A percentile compares a stretch with the other conserved stretches of the same genome.
Evolutionary conservation across 2,113 vertebrate genomes (phyloP).

Genomic region (Stegastes partitus): DNA sequence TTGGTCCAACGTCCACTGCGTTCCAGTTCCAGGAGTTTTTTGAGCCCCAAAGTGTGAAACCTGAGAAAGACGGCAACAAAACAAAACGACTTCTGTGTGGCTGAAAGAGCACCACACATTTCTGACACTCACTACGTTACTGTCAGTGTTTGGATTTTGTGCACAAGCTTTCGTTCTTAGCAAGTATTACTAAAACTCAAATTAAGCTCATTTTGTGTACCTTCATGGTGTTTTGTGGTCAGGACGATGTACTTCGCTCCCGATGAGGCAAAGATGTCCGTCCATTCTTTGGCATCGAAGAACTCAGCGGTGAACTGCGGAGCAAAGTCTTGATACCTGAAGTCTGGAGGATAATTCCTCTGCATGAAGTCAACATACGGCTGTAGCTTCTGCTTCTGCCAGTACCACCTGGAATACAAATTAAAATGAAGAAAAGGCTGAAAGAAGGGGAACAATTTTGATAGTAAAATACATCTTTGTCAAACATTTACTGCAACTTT

Average conservation of each 20-base stretch:
- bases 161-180: not conserved
- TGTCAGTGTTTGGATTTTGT: no score
- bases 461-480: no score
- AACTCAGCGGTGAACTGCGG: conserved; percentile 92
- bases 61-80: conserved; percentile 75
- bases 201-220: conserved; percentile 69
- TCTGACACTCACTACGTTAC: not conserved
- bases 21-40: conserved; percentile 97
- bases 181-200: not conserved
- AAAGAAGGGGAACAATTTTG: not conserved
- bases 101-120: not conserved
- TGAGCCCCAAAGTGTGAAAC: conserved; percentile 97
- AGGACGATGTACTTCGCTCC: conserved; percentile 96
- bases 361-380: conserved; percentile 92
- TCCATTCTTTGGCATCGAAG: conserved; percentile 91
- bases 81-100: not conserved
- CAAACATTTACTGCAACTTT: no score
- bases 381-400: conserved; percentile 86
- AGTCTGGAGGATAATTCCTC: conserved; percentile 91
- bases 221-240: conserved; percentile 99
- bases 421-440: not conserved
- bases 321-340: conserved; percentile 93
- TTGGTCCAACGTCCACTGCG: conserved; percentile 90
- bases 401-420: conserved; percentile 89
- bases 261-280: conserved; percentile 89